Percentiles rank a stretch among this genome's conserved stretches.
Conservation (phyloP, 37 sponge, comb jelly and placozoan species). For the Petrosia ficiformis region DNA sequence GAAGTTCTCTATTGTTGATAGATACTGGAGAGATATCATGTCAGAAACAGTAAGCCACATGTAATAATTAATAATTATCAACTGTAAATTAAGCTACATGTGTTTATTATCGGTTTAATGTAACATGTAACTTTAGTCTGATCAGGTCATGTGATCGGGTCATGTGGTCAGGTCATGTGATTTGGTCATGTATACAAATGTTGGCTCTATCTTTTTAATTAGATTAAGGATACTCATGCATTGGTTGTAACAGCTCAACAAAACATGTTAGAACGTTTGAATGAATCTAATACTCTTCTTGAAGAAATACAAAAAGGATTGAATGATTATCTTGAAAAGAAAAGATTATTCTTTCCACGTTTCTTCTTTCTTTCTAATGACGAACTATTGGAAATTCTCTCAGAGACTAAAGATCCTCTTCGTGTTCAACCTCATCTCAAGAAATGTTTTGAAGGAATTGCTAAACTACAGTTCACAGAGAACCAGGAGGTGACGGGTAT, state of each 20-base stretch:
- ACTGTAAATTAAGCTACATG: neutral
- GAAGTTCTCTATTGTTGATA: slow-evolving; percentile 95
- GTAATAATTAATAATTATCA: neutral
- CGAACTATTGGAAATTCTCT: slow-evolving; percentile 92
- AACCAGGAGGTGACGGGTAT: slow-evolving; percentile 86
- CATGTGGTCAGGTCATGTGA: no score
- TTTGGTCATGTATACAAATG: neutral
- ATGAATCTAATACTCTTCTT: slow-evolving; percentile 84
- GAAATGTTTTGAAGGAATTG: slow-evolving; percentile 97
- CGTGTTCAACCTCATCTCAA: slow-evolving; percentile 95
- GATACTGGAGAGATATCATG: slow-evolving; percentile 90
- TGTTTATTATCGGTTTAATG: neutral
- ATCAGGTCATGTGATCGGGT: no score
- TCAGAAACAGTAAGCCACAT: slow-evolving; percentile 62
- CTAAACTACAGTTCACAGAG: slow-evolving; percentile 91
- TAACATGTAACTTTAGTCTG: no score
- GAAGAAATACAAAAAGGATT: slow-evolving; percentile 98
- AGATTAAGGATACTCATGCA: slow-evolving; percentile 81
- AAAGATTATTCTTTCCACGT: slow-evolving; percentile 93
- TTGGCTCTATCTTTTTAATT: neutral
- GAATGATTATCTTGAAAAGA: slow-evolving; percentile 97
- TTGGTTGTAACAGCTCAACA: slow-evolving; percentile 74
- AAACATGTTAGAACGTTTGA: slow-evolving; percentile 78
- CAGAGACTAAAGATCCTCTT: slow-evolving; percentile 95
- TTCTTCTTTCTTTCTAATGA: slow-evolving; percentile 96